Evolutionary conservation across 2,797 vertebrate genomes (phyloP).

Genomic region (Siniperca undulata): DNA sequence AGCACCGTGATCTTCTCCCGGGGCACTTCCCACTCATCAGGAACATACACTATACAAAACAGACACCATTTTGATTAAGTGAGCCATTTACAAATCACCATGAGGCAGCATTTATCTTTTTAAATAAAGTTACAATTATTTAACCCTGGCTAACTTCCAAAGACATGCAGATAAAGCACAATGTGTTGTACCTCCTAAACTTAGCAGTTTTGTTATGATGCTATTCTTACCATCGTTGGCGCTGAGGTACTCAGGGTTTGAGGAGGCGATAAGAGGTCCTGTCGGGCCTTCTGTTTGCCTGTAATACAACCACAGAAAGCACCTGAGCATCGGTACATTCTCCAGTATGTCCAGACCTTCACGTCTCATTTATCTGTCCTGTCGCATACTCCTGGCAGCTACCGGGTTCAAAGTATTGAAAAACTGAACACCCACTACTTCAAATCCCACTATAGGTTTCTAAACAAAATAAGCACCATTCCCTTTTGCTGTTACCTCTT

Average conservation of each 20-base stretch:
- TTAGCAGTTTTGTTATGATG: neutral
- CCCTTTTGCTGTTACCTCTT: conserved; percentile 86
- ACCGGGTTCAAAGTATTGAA: neutral
- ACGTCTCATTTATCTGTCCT: neutral
- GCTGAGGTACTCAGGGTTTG: conserved; percentile 97
- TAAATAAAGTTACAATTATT: neutral
- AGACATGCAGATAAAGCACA: neutral
- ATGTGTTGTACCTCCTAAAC: neutral
- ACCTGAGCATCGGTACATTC: conserved; percentile 5
- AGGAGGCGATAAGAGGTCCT: conserved; percentile 95
- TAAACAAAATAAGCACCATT: neutral
- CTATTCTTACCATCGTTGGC: conserved; percentile 92
- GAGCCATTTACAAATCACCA: neutral
- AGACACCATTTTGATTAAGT: neutral
- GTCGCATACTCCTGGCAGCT: neutral
- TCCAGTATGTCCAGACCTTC: neutral
- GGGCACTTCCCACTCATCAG: conserved; percentile 97
- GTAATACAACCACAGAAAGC: conserved; percentile 39
- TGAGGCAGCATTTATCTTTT: neutral
- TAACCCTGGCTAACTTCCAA: neutral
- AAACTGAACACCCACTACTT: neutral
- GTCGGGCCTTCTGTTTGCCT: conserved; percentile 95
- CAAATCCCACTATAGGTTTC: neutral
- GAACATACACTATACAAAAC: conserved; percentile 89
- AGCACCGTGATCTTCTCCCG: conserved; percentile 94